Evolutionary conservation across 2,797 vertebrate species (phyloP), one percentile per base, ranked within the genome.

Genomic region (Muscicapa striata): DNA sequence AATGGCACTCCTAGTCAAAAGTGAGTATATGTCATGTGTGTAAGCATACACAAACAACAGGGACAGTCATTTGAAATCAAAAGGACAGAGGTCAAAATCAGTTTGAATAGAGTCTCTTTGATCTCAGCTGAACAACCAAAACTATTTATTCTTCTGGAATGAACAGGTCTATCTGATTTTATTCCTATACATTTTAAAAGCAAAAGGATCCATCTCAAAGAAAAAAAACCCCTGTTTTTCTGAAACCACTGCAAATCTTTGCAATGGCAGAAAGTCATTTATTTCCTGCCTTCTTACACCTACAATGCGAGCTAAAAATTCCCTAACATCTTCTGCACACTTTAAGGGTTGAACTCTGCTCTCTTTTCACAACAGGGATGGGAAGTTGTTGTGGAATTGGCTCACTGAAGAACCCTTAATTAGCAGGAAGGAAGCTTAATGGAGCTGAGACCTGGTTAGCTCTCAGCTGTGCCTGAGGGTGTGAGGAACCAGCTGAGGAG

Each of bases 21-120:
- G 62, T 1, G 2, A 68, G 38, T 34, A 26, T 3, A 2, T 4
- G 0, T 34, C 15, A 6, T 4, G 0, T 59, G 15, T 48, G 54
- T 13, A 24, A 62, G 27, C 1, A 0, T 54, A 46, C 26, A 6
- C 15, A 58, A 34, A 64, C 3, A 24, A 32, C 63, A n/a, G 34
- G 30, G n/a, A 57, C 29, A 17, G 26, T 64, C 11, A 24, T 41
- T 63, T 32, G 32, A 85, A 70, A 67, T 86, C 49, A 20, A 24
- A 90, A 10, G 32, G 45, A 52, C n/a, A 77, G 58, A 88, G 64
- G 32, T 84, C 52, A 82, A 79, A 93, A 87, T 57, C 49, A 27
- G 10, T 77, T 79, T 63, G 30, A 82, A n/a, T 6, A 59, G 54
- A 41, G 18, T 59, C 23, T 61, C 45, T 90, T 76, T 67, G 54